These are phyloP conservation scores for Syrmaticus mikado DNA, from an alignment of 2,113 vertebrate species.

Conservation along the genomic window DNA sequence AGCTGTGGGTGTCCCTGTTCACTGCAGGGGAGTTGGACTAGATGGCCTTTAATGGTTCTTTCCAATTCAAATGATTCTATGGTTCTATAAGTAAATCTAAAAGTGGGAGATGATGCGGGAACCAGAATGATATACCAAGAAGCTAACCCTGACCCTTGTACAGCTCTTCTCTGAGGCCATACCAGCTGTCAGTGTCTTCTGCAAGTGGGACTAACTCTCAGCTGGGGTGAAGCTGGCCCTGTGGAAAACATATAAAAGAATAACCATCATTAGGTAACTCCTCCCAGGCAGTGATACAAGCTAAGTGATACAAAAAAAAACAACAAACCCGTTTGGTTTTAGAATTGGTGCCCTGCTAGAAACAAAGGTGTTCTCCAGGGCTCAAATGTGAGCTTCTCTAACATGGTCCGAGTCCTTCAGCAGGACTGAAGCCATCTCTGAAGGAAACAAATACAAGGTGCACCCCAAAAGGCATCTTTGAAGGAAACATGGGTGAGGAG, in stretches of 20 bases:
- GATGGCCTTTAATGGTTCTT: too few species aligned
- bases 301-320: not conserved
- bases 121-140: not conserved
- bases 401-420: not conserved
- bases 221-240: not conserved
- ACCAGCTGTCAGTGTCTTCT: not conserved
- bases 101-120: not conserved
- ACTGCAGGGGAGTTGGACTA: too few species aligned
- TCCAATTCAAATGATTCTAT: too few species aligned
- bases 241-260: not conserved
- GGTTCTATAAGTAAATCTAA: not conserved
- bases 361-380: not conserved
- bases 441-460: not conserved
- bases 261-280: not conserved
- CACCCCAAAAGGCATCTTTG: not conserved
- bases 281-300: not conserved
- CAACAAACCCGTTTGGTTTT: not conserved
- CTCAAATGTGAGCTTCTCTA: not conserved
- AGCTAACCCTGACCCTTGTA: not conserved
- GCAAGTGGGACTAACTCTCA: not conserved
- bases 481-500: slow-evolving; percentile 2
- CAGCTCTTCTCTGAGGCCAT: not conserved
- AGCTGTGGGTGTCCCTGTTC: too few species aligned
- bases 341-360: slow-evolving; percentile 7
- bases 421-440: not conserved